Conservation (phyloP, 2,888 invertebrate genomes). For the Acholoe squamosa region DNA sequence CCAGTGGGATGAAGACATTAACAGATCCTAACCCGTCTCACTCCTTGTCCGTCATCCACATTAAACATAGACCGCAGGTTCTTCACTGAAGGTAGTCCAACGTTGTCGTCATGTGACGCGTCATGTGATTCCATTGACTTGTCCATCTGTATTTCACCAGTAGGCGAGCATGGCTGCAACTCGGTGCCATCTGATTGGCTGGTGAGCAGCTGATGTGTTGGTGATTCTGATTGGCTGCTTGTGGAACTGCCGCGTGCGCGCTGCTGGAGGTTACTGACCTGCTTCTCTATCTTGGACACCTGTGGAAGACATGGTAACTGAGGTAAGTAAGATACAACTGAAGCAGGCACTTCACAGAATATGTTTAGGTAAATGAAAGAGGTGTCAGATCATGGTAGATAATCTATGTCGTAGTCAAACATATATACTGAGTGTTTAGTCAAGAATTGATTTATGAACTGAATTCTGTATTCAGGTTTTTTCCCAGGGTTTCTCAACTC, state of each 20-base stretch:
- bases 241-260: background rate
- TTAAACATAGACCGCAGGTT: slow-evolving; percentile 77
- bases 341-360: too few relatives aligned
- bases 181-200: background rate
- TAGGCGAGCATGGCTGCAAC: too few relatives aligned
- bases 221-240: slow-evolving; percentile 24
- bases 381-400: too few relatives aligned
- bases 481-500: too few relatives aligned
- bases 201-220: background rate
- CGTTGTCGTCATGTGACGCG: background rate
- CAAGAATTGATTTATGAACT: too few relatives aligned
- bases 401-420: too few relatives aligned
- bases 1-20: slow-evolving; percentile 14
- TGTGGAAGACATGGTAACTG: background rate
- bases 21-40: slow-evolving; percentile 56
- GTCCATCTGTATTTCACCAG: background rate
- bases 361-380: too few relatives aligned
- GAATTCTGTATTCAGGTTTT: too few relatives aligned
- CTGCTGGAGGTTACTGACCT: slow-evolving; percentile 60
- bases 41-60: background rate
- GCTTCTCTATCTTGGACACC: slow-evolving; percentile 61
- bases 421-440: too few relatives aligned
- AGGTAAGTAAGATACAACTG: background rate
- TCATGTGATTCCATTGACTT: background rate
- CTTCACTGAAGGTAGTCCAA: slow-evolving; percentile 78